These are phyloP conservation scores for Malurus melanocephalus DNA, from an alignment of 2,113 vertebrate species.

Conservation along the genomic window DNA sequence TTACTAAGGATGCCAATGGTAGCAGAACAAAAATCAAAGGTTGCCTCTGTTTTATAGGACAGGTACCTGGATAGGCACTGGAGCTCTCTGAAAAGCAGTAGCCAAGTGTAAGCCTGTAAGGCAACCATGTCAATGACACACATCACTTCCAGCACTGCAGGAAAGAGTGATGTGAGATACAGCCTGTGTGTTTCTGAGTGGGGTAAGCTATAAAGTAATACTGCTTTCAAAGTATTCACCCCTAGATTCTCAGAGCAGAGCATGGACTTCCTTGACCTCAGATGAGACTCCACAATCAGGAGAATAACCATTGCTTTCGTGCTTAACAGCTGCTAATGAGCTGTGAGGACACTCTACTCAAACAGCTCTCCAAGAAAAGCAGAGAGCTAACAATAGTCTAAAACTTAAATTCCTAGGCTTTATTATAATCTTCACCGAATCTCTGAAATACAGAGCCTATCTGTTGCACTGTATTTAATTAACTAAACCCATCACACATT, in stretches of 20 bases:
- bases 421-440: background rate
- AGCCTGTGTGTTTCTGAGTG: background rate
- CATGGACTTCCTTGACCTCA: background rate
- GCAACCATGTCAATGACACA: background rate
- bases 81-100: background rate
- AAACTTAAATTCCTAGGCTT: background rate
- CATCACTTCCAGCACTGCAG: background rate
- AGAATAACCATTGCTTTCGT: background rate
- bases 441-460: background rate
- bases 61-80: background rate
- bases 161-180: background rate
- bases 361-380: background rate
- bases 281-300: background rate
- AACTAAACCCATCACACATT: background rate
- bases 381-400: background rate
- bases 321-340: background rate
- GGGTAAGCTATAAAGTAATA: background rate
- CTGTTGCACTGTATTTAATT: background rate
- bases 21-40: background rate
- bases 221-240: background rate
- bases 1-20: background rate
- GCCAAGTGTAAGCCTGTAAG: background rate
- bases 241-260: background rate
- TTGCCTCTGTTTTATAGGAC: background rate
- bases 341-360: background rate